Evolutionary conservation across 2,113 vertebrate genomes (phyloP), one percentile per base, ranked within the genome.

Genomic region (Atrichornis clamosus): DNA sequence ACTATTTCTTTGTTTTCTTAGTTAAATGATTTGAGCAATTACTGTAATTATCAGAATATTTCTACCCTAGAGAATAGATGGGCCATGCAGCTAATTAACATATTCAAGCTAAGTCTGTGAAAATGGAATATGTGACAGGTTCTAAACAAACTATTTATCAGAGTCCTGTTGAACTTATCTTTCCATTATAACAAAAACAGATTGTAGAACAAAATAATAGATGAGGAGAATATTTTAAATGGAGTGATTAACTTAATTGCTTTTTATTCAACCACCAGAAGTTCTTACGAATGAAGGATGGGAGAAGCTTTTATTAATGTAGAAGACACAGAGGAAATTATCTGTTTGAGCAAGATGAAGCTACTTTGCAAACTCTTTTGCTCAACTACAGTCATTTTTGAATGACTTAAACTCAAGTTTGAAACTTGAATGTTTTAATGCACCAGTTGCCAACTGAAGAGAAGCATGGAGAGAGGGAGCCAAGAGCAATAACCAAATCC

Each of bases 21-120:
- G 53, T 33, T 87, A 32, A 85, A 87, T 28, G 41, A 84, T 75
- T 79, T 76, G 87, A 94, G 49, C 74, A 93, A 87, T 95, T 95
- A 62, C 28, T 95, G 65, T 60, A 84, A 90, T 58, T 74, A 39
- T 67, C 65, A 84, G 86, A 90, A 59, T 63, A 84, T 94, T 95
- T 67, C 58, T 87, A 52, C 49, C 53, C 65, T 84, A 49, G 47
- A 94, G 28, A 28, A 35, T 46, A 73, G 74, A 82, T 89, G 53
- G 89, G 28, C 81, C 41, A 22, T 39, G 22, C 37, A 76, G 65
- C 53, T 73, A 65, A 94, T 96, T 89, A 82, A 68, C 33, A 42
- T 52, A 69, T 95, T 93, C 17, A 75, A 84, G 47, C 64, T 77
- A 69, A 52, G 30, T 92, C 33, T 44, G 0, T 52, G 53, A 73